phyloP scores from a whole-genome alignment of 2,888 invertebrate genomes.

The Agrypnus murinus region DNA sequence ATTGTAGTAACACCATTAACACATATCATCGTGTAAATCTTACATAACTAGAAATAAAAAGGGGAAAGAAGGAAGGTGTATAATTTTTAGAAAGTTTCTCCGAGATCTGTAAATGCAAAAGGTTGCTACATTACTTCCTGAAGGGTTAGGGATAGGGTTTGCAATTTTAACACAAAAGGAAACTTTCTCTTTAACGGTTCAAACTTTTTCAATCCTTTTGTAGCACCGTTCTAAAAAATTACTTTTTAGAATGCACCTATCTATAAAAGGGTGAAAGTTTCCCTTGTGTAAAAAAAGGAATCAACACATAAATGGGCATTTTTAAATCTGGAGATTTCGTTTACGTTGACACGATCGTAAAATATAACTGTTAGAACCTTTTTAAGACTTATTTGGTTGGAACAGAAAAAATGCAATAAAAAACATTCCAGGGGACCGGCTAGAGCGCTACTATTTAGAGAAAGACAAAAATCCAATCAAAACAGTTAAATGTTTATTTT shows the following conservation, averaged over 20 bases:
- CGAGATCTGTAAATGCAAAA: neutral
- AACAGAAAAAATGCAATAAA: constrained; percentile 60
- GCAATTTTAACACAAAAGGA: constrained; percentile 34
- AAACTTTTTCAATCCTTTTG: constrained; percentile 33
- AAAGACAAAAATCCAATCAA: constrained; percentile 21
- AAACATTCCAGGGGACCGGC: constrained; percentile 53
- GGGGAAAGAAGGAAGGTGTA: constrained; percentile 2
- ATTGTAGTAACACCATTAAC: neutral
- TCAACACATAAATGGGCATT: constrained; percentile 35
- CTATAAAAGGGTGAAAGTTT: constrained; percentile 46
- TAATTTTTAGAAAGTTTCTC: constrained; percentile 6
- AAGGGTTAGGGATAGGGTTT: constrained; percentile 25
- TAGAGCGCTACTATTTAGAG: constrained; percentile 6
- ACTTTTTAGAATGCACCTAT: constrained; percentile 31
- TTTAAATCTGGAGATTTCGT: constrained; percentile 41
- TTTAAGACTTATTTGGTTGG: constrained; percentile 57
- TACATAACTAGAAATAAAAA: neutral
- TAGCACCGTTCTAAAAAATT: constrained; percentile 27
- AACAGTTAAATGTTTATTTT: constrained; percentile 18
- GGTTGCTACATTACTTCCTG: neutral
- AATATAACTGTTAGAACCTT: constrained; percentile 66
- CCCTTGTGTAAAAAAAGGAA: constrained; percentile 40
- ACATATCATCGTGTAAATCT: neutral
- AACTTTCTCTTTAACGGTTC: constrained; percentile 44
- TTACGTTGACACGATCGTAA: constrained; percentile 62